Base-by-base conservation (phyloP, 2,113 vertebrate genomes). In the Diphyllodes magnificus region DNA sequence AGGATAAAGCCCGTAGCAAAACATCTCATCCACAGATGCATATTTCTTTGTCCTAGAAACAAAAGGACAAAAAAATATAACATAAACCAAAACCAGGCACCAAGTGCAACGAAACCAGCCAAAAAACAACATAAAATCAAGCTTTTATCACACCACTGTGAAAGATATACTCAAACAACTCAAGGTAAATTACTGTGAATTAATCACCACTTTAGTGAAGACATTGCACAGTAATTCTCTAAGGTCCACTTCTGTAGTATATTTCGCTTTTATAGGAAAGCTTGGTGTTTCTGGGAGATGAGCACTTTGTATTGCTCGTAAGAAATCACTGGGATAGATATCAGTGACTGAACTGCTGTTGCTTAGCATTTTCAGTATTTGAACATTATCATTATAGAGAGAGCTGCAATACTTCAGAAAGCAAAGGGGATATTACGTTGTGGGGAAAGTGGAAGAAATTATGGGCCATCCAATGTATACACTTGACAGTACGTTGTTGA, bases 151-250 rank as follows among this genome's bases (percentile, higher is more conserved):
- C 39, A 51, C 4, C 20, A 28, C 12, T 63, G 28, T 77, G 44
- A 69, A 92, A 90, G 35, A 78, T 54, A 49, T 19, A 53, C 28
- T 71, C 50, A 53, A 79, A 73, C 31, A 94, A 70, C 50, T 80
- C 51, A 63, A 13, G 7, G 42, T 80, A 94, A 93, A 85, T 93
- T 80, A 80, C 71, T 60, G 39, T 86, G 87, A 90, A 93, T 95
- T 95, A 94, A 92, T 86, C 79, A 88, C 63, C 39, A 75, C 51
- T 88, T 95, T 57, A 92, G 59, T 59, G 39, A 93, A 81, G 85
- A 73, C 56, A 31, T 83, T 51, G 28, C 27, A 53, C n/a, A 65
- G 30, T 70, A 82, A 47, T 69, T 88, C 75, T 86, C 71, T 15
- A 27, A 42, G 51, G 54, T 72, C 30, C 49, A 51, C 35, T 78